Conservation (phyloP, 2,797 vertebrate species). For the Spinus pinus region DNA sequence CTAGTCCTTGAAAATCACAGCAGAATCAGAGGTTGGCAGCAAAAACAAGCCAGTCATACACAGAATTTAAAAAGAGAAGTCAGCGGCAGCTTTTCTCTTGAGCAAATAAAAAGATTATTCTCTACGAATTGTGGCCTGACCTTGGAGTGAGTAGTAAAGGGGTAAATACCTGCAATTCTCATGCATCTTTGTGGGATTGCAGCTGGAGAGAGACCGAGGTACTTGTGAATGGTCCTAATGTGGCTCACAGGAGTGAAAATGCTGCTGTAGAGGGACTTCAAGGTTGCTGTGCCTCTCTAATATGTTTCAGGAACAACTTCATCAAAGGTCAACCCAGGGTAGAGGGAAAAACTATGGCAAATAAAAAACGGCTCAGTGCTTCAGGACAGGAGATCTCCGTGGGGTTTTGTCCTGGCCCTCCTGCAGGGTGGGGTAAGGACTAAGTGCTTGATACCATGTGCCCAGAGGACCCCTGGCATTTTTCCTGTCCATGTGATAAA, state of each 20-base stretch:
- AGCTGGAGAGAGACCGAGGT: neutral
- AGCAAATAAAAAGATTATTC: neutral
- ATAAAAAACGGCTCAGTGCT: neutral
- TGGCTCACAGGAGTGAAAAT: neutral
- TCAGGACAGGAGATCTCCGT: neutral
- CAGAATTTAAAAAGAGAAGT: neutral
- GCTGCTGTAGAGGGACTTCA: neutral
- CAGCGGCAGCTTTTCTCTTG: neutral
- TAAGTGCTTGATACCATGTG: accelerated
- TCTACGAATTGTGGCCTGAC: neutral
- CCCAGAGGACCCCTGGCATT: accelerated
- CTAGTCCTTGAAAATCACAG: conserved; percentile 13
- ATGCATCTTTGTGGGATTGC: neutral
- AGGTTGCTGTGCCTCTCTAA: neutral
- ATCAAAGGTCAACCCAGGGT: neutral
- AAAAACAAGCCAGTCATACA: neutral
- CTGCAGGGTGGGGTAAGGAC: neutral
- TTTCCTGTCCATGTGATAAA: accelerated
- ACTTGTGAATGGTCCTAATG: neutral
- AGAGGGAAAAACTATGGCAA: neutral
- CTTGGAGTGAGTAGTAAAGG: neutral
- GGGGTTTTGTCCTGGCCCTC: neutral
- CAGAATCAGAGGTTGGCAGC: neutral
- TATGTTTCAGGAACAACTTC: neutral
- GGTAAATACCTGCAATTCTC: neutral